These are phyloP conservation scores for Rhyacophila brunnea DNA, from an alignment of 1,140 invertebrate species.

Conservation along the genomic window DNA sequence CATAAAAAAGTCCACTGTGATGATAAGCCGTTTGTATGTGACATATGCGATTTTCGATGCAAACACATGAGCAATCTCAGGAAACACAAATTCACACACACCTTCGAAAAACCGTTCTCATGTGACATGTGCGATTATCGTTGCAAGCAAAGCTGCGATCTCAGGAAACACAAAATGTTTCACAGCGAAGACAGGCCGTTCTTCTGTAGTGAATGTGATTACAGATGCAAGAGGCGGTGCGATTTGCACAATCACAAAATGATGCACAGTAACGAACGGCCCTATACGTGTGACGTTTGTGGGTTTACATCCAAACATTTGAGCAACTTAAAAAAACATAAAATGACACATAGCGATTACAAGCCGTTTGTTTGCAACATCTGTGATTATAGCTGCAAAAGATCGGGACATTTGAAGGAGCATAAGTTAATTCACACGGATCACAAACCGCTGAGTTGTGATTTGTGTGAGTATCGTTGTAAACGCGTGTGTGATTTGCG, in stretches of 20 bases:
- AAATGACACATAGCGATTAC: constrained; percentile 4
- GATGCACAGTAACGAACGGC: background rate
- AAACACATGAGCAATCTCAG: background rate
- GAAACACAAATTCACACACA: constrained; percentile 13
- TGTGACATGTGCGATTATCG: constrained; percentile 9
- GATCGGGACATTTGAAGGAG: background rate
- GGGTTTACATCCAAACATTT: background rate
- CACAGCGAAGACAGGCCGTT: background rate
- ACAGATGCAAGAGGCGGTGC: background rate
- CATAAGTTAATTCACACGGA: constrained; percentile 9
- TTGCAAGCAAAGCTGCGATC: background rate
- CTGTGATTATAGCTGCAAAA: constrained; percentile 1
- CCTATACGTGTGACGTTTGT: constrained; percentile 2
- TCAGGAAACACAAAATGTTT: constrained; percentile 3
- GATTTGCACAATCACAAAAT: constrained; percentile 8
- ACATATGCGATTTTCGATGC: constrained; percentile 3
- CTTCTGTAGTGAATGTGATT: constrained; percentile 7
- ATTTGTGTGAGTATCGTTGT: constrained; percentile 5
- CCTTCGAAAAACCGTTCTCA: constrained; percentile 6
- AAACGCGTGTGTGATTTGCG: background rate
- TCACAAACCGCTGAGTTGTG: constrained; percentile 4
- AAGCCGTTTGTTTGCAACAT: constrained; percentile 3
- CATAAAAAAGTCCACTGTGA: background rate
- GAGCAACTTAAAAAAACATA: constrained; percentile 10
- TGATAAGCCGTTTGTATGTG: background rate